Base-by-base conservation (phyloP, 1,140 invertebrate species). In the Sycobia sp. region DNA sequence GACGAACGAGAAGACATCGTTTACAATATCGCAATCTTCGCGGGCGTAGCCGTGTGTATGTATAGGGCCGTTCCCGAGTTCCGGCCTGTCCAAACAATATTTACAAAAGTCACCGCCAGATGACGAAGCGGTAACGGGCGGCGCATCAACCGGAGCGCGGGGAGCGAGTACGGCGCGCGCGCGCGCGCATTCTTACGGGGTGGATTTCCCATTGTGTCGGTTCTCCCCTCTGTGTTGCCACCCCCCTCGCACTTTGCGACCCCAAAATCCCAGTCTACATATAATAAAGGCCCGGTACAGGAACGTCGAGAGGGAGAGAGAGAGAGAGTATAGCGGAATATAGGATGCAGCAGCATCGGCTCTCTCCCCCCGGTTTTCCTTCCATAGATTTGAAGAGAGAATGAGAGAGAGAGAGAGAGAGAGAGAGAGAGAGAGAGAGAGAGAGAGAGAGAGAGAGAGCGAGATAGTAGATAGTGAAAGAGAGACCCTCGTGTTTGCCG, bases 51-150 rank as follows among this genome's bases (percentile, higher is more conserved):
- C 69, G n/a, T n/a, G n/a, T n/a, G n/a, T n/a, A n/a, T n/a, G n/a
- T n/a, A n/a, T n/a, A n/a, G n/a, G n/a, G n/a, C n/a, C 66, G 55
- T 39, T 36, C 11, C 51, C 41, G 16, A 50, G 43, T 55, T 62
- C 44, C 61, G 34, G 53, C 36, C 29, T 64, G 62, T 64, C 54
- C 22, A 64, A 65, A 36, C 55, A 69, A 68, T 80, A 75, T 80
- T 80, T 78, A 79, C 76, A 72, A 76, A 81, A 81, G 78, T 81
- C 80, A 81, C 76, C 74, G 71, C 66, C 78, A 82, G 79, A 81
- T 79, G 77, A 80, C 77, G 73, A 71, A 69, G 62, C 66, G 66
- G 66, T 62, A 56, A 56, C 65, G 64, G n/a, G 70, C 71, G 71
- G n/a, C 22, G 14, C 1, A 11, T 4, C 22, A 20, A 18, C 36